Base-by-base conservation (phyloP, 2,113 vertebrate species). In the Seriola dumerili region DNA sequence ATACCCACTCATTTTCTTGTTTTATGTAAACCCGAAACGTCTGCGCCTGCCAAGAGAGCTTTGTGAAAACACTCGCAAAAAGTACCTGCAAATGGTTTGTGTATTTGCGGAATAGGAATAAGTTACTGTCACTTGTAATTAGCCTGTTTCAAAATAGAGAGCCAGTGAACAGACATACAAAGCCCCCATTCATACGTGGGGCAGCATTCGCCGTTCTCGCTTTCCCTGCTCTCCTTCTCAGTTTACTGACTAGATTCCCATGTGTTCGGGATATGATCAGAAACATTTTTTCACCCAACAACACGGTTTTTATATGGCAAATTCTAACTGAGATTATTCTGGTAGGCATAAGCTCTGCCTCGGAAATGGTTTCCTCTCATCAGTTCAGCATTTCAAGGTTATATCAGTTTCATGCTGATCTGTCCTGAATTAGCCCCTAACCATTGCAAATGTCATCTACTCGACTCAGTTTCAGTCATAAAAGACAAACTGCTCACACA, bases 71-170 rank as follows among this genome's bases (percentile, higher is more conserved):
- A 92, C 87, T 92, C 72, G 48, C 88, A 88, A 91, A 94, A 93
- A 93, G 91, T 93, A 90, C 91, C 91, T 94, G 93, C 83, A 88
- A 94, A 94, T 93, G 90, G 93, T 93, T 94, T 93, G 85, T 92
- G 90, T 92, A 88, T 94, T 94, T 94, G 85, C 65, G 70, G 89
- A 85, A 84, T 61, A 79, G 91, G 90, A 93, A 91, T 93, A 90
- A 86, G 90, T 91, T 92, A 87, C 91, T 92, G 92, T 93, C 94
- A 78, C 87, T 90, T 93, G 91, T 93, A 93, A 92, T 94, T 93
- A 94, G 88, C 75, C 77, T 14, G 81, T 80, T 90, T 86, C 48
- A 63, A 93, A 92, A 92, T 88, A 93, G 86, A 88, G 86, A 82
- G 87, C 74, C 85, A 80, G 85, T n/a, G 46, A 89, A 85, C 72